Conservation (phyloP, 2,797 vertebrate genomes). For the Diglossa cyanea region DNA sequence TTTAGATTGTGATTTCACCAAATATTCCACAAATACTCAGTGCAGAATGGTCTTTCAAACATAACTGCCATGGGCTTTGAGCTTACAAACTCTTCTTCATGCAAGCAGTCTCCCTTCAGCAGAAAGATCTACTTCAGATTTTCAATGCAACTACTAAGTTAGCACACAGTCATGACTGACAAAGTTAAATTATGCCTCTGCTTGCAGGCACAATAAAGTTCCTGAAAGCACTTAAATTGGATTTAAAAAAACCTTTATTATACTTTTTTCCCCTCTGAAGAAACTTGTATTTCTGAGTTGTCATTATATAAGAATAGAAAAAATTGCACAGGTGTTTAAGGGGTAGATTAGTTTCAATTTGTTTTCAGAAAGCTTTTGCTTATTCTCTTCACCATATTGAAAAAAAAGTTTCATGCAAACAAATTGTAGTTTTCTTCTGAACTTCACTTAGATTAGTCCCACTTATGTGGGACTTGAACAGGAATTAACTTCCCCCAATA, state of each 20-base stretch:
- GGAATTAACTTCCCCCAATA: constrained; percentile 58
- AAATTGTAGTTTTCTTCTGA: constrained; percentile 32
- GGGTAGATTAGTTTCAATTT: not conserved
- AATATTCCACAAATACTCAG: not conserved
- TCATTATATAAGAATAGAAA: not conserved
- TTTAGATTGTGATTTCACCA: not conserved
- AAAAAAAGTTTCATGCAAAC: constrained; percentile 6
- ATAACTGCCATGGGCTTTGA: not conserved
- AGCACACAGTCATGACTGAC: not conserved
- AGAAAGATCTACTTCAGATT: not conserved
- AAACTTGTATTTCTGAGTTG: not conserved
- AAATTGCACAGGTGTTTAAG: not conserved
- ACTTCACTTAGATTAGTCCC: constrained; percentile 6
- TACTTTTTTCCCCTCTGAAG: not conserved
- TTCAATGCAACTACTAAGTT: not conserved
- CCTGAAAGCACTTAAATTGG: not conserved
- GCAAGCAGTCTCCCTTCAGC: not conserved
- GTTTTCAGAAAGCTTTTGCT: constrained; percentile 6
- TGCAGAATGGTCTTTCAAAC: not conserved
- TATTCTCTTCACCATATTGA: not conserved
- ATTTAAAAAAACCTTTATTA: not conserved
- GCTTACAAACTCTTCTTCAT: not conserved
- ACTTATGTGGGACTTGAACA: constrained; percentile 57
- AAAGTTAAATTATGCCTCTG: not conserved
- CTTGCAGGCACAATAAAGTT: not conserved